Conservation (phyloP, 2,888 invertebrate genomes). For the Leptarthrus brevirostris region DNA sequence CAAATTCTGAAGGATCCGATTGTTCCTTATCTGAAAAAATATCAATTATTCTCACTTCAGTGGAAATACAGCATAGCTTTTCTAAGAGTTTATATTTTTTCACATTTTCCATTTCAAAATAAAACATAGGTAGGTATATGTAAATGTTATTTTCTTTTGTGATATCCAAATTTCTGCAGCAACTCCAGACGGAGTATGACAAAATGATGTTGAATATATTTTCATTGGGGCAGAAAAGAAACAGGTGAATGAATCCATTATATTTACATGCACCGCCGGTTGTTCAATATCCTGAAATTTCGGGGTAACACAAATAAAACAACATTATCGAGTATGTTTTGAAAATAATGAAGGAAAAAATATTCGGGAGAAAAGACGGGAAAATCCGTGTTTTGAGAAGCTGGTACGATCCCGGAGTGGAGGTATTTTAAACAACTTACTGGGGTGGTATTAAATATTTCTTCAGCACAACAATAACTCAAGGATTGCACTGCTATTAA, state of each 20-base stretch:
- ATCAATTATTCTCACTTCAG: background rate
- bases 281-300: background rate
- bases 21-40: too few species aligned
- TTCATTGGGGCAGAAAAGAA: background rate
- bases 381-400: too few species aligned
- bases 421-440: too few species aligned
- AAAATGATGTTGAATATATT: constrained; percentile 29
- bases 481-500: too few species aligned
- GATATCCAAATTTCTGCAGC: background rate
- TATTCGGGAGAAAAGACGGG: background rate
- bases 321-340: constrained; percentile 4
- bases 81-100: background rate
- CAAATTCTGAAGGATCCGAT: too few species aligned
- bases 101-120: background rate
- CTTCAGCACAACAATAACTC: too few species aligned
- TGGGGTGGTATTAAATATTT: too few species aligned
- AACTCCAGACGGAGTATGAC: background rate
- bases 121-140: background rate
- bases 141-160: background rate
- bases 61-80: background rate
- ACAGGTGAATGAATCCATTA: constrained; percentile 35
- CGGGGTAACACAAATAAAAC: constrained; percentile 25
- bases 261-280: constrained; percentile 19
- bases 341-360: background rate
- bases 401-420: too few species aligned